phyloP scores from a whole-genome alignment of 2,888 invertebrate genomes.

The Epiblema foenella region DNA sequence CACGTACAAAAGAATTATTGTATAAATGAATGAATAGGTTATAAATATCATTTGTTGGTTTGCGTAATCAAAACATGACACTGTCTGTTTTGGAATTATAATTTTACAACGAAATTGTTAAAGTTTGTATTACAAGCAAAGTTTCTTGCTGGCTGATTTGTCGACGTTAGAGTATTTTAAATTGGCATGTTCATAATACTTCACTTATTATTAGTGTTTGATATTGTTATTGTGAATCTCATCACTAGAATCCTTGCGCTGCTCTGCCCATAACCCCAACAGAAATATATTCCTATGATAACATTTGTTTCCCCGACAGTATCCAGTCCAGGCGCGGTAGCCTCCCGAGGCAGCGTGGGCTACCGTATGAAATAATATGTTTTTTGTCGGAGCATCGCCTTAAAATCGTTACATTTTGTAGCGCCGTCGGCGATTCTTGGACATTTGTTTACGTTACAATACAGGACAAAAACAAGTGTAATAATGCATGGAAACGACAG shows the following conservation, averaged over 20 bases:
- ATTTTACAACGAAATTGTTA: background rate
- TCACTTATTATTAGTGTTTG: too few species aligned
- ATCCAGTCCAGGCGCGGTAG: conserved; percentile 57
- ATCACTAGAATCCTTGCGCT: too few species aligned
- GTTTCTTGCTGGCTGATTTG: too few species aligned
- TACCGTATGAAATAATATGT: conserved; percentile 78
- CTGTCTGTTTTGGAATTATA: too few species aligned
- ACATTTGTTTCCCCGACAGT: conserved; percentile 54
- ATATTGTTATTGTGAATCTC: too few species aligned
- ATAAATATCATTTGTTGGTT: background rate
- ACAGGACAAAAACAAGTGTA: conserved; percentile 26
- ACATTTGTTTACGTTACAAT: conserved; percentile 43
- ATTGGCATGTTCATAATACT: too few species aligned
- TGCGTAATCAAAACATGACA: background rate
- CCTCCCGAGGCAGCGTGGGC: conserved; percentile 63
- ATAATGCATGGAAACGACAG: conserved; percentile 13
- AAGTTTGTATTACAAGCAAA: too few species aligned
- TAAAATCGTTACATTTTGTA: conserved; percentile 70
- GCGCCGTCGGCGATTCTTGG: conserved; percentile 51
- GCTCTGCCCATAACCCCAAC: too few species aligned
- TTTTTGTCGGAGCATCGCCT: conserved; percentile 67
- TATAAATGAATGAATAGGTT: background rate
- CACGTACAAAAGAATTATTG: background rate
- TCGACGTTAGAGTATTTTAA: too few species aligned
- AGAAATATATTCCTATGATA: conserved; percentile 24